A percentile compares a stretch with the other conserved stretches of the same genome.
phyloP scores from a whole-genome alignment of 2,888 invertebrate species.

The Euzetes globulus region DNA sequence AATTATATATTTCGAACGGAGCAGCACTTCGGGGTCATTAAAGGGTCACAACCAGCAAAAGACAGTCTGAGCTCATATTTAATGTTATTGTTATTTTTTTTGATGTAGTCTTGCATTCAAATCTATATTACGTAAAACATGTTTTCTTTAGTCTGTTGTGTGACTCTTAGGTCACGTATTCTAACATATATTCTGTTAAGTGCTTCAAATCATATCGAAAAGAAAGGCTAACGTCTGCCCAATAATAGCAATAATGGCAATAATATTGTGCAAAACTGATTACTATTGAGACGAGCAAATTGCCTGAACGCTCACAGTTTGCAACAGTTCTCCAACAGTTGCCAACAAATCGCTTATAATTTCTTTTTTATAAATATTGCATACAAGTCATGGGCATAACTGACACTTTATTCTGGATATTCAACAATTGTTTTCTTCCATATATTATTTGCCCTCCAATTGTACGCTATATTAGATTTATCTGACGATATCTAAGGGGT shows the following conservation, averaged over 20 bases:
- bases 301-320: not conserved
- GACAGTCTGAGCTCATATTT: not conserved
- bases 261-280: constrained; percentile 20
- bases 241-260: not conserved
- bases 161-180: not conserved
- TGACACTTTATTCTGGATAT: constrained; percentile 17
- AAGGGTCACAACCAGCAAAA: constrained; percentile 16
- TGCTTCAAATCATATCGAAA: not conserved
- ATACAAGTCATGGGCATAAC: not conserved
- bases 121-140: not conserved
- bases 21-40: constrained; percentile 27
- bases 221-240: not conserved
- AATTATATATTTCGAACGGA: constrained; percentile 9
- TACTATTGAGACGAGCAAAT: not conserved
- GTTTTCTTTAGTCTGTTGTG: not conserved
- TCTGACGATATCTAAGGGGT: not conserved
- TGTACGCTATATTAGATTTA: not conserved
- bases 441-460: not conserved
- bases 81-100: constrained; percentile 5
- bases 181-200: constrained; percentile 22
- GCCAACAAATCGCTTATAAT: constrained; percentile 2
- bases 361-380: not conserved
- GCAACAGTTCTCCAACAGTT: not conserved
- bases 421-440: constrained; percentile 27
- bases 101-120: not conserved